A percentile compares a stretch with the other conserved stretches of the same genome.
phyloP scores from a whole-genome alignment of 1,140 invertebrate genomes.

The Drosophila ercepeae region DNA sequence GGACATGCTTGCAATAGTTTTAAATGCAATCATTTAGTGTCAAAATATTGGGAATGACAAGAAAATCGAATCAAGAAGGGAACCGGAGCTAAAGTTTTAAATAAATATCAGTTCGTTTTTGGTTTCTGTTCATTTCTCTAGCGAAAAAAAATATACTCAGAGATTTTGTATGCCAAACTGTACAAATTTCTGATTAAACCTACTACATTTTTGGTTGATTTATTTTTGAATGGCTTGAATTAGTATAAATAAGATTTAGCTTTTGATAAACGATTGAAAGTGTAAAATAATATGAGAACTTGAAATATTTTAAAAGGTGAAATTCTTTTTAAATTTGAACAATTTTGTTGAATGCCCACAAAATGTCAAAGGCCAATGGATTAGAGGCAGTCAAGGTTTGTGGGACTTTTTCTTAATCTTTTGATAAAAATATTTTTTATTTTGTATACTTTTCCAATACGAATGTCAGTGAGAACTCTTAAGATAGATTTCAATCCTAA shows the following conservation, averaged over 20 bases:
- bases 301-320: conserved; percentile 52
- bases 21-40: conserved; percentile 32
- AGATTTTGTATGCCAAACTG: conserved; percentile 53
- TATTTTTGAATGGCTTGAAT: conserved; percentile 22
- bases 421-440: conserved; percentile 39
- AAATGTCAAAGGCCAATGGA: conserved; percentile 10
- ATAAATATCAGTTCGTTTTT: conserved; percentile 1
- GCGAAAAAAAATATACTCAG: conserved; percentile 36
- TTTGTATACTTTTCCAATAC: conserved; percentile 53
- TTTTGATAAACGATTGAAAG: conserved; percentile 64
- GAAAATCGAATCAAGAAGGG: not conserved
- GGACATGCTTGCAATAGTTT: conserved; percentile 55
- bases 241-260: conserved; percentile 60
- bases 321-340: conserved; percentile 40
- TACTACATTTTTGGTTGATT: conserved; percentile 28
- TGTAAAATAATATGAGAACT: conserved; percentile 44
- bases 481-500: conserved; percentile 64
- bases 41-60: conserved; percentile 5
- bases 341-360: conserved; percentile 35
- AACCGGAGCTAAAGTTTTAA: not conserved
- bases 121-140: conserved; percentile 19
- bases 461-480: conserved; percentile 43
- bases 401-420: conserved; percentile 39
- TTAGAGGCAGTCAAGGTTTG: conserved; percentile 5
- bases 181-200: conserved; percentile 29